Percentiles rank a stretch among this genome's conserved stretches.
These are phyloP conservation scores for Calidris pygmaea DNA, from an alignment of 2,113 vertebrate species.

Conservation along the genomic window DNA sequence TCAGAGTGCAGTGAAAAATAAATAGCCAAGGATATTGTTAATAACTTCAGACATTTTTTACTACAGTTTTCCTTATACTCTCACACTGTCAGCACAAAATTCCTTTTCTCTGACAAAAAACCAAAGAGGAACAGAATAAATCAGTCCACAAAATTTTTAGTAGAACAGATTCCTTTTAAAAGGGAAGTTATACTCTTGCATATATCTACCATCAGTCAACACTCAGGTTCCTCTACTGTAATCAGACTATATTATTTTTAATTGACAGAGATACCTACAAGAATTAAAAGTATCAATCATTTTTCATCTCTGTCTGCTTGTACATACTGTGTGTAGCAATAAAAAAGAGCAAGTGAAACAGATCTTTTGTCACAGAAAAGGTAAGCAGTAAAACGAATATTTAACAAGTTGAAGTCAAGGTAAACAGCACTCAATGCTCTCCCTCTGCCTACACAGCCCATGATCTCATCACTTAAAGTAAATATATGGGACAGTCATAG, in stretches of 20 bases:
- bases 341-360: neutral
- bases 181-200: neutral
- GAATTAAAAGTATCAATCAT: neutral
- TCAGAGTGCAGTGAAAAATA: neutral
- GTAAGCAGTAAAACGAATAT: neutral
- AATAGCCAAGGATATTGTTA: neutral
- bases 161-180: neutral
- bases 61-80: neutral
- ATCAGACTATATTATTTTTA: neutral
- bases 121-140: neutral
- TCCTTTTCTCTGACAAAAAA: neutral
- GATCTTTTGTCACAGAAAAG: neutral
- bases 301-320: neutral
- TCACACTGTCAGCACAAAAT: neutral
- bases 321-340: neutral
- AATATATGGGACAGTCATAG: neutral
- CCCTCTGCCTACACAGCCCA: neutral
- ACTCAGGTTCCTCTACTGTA: neutral
- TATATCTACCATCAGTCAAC: neutral
- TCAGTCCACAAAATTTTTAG: neutral
- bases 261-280: neutral
- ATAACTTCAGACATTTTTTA: neutral
- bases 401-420: neutral
- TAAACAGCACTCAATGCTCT: neutral
- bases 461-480: neutral